Evolutionary conservation across 2,888 invertebrate genomes (phyloP).

Genomic region (Dolichopus griseipennis): DNA sequence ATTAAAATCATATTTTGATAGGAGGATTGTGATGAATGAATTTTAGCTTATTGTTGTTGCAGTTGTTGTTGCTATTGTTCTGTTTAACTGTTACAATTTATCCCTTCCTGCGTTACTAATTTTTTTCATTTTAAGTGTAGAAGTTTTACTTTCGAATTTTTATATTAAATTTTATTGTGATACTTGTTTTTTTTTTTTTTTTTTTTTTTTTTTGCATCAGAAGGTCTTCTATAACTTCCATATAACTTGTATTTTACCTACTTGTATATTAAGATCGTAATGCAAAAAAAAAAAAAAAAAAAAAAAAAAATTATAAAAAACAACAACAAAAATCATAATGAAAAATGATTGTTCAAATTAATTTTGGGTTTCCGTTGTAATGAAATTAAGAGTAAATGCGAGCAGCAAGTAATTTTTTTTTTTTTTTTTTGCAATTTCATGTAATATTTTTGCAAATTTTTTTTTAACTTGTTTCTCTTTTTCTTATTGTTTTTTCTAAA

Average conservation of each 20-base stretch:
- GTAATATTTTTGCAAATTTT: slow-evolving; percentile 1
- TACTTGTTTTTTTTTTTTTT: not conserved
- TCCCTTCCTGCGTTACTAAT: not conserved
- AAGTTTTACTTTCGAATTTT: slow-evolving; percentile 3
- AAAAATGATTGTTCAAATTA: not conserved
- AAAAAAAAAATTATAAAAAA: not conserved
- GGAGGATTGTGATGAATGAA: not conserved
- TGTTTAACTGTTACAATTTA: not conserved
- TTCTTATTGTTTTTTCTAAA: not conserved
- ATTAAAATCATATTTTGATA: not conserved
- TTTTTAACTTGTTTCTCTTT: not conserved
- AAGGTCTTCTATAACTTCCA: not conserved
- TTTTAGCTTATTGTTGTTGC: not conserved
- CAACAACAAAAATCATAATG: not conserved
- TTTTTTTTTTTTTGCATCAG: not conserved
- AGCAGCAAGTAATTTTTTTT: not conserved
- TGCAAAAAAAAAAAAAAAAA: not conserved
- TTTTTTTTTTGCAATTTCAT: too few relatives aligned
- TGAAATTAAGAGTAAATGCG: not conserved
- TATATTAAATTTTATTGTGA: not conserved
- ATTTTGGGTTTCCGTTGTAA: slow-evolving; percentile 1
- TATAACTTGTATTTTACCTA: not conserved
- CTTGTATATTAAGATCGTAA: not conserved
- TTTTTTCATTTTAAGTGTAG: not conserved
- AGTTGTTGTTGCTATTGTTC: not conserved